phyloP scores from a whole-genome alignment of 2,888 invertebrate species.

The Steinernema scapterisci region DNA sequence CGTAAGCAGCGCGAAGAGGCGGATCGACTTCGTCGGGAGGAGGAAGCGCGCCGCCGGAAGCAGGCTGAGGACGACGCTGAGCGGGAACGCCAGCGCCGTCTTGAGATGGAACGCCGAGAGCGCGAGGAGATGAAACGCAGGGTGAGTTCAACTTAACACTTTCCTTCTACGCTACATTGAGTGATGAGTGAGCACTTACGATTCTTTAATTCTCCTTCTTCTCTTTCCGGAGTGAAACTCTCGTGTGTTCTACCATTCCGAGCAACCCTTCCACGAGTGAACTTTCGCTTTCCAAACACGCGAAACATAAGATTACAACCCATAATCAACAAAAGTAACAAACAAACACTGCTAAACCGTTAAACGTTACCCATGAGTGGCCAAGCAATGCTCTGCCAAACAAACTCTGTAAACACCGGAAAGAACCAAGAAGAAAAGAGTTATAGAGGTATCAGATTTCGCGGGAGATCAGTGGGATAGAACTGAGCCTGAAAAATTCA shows the following conservation, averaged over 20 bases:
- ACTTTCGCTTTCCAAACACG: not conserved
- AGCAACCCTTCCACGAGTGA: conserved; percentile 26
- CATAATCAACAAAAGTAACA: too few relatives aligned
- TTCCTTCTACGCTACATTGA: not conserved
- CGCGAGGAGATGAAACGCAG: not conserved
- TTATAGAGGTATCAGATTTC: too few relatives aligned
- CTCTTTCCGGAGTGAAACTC: conserved; percentile 14
- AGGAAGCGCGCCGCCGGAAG: not conserved
- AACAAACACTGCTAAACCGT: too few relatives aligned
- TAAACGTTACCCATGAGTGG: too few relatives aligned
- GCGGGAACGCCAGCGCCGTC: not conserved
- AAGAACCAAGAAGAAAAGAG: too few relatives aligned
- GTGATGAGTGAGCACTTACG: conserved; percentile 24
- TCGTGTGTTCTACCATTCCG: conserved; percentile 7
- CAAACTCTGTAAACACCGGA: too few relatives aligned
- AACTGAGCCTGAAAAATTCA: too few relatives aligned
- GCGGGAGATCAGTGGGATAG: too few relatives aligned
- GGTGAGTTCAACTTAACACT: not conserved
- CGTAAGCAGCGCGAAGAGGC: conserved; percentile 35
- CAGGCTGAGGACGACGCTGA: not conserved
- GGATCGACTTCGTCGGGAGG: conserved; percentile 12
- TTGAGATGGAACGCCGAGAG: conserved; percentile 10
- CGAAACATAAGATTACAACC: too few relatives aligned
- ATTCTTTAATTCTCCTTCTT: not conserved
- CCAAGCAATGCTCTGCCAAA: too few relatives aligned